These are phyloP conservation scores for Rhopalosiphum maidis DNA, from an alignment of 1,140 invertebrate species.

Conservation along the genomic window DNA sequence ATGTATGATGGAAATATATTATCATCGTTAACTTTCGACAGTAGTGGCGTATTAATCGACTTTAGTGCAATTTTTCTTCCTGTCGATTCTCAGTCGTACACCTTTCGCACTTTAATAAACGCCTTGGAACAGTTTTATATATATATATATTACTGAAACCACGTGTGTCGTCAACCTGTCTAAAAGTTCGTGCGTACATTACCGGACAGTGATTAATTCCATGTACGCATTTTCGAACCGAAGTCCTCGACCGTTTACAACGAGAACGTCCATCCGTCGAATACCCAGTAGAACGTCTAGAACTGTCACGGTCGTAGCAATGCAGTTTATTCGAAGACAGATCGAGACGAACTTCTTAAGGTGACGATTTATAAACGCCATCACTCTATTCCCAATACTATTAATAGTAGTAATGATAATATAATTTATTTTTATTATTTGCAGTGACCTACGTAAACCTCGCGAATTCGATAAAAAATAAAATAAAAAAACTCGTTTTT, in stretches of 20 bases:
- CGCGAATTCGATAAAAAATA: background rate
- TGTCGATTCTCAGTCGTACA: background rate
- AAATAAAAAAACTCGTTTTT: background rate
- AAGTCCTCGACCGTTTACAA: background rate
- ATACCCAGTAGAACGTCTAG: too few relatives aligned
- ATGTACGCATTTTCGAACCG: background rate
- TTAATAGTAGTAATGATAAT: background rate
- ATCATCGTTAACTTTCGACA: background rate
- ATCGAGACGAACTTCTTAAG: background rate
- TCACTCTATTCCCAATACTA: background rate
- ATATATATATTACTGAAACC: background rate
- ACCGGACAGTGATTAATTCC: background rate
- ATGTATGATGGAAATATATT: background rate
- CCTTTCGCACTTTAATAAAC: background rate
- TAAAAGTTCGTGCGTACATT: background rate
- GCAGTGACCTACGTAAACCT: background rate
- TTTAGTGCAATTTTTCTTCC: background rate
- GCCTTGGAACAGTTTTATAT: background rate
- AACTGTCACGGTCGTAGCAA: background rate
- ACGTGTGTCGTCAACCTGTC: background rate
- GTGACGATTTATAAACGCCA: background rate
- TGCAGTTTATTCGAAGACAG: background rate
- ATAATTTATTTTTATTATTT: too few relatives aligned
- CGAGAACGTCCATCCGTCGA: background rate
- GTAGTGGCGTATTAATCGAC: background rate